Evolutionary conservation across 2,113 vertebrate species (phyloP).

Genomic region (Tachysurus vachellii): DNA sequence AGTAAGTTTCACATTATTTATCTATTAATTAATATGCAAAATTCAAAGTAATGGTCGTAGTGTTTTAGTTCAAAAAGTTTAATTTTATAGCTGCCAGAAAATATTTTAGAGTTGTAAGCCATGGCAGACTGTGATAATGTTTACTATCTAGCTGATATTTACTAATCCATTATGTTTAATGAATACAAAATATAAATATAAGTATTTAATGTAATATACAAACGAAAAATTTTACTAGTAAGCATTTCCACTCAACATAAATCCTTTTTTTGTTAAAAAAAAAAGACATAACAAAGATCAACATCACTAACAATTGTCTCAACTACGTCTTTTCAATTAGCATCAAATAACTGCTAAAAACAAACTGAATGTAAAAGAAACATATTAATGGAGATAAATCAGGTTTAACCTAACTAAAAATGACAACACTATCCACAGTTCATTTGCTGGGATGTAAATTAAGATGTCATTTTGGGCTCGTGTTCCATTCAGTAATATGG

Average conservation of each 20-base stretch:
- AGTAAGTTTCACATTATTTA: background rate
- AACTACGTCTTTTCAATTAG: too few species aligned
- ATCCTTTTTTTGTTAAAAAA: background rate
- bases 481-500: too few species aligned
- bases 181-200: background rate
- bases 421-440: too few species aligned
- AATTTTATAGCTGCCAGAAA: background rate
- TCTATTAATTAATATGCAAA: background rate
- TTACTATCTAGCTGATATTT: background rate
- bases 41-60: background rate
- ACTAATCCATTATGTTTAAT: background rate
- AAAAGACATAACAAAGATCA: background rate
- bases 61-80: background rate
- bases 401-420: too few species aligned
- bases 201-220: background rate
- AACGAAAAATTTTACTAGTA: background rate
- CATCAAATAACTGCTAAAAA: too few species aligned
- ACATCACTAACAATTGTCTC: background rate
- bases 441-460: too few species aligned
- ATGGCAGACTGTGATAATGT: background rate
- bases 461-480: background rate
- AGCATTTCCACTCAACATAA: background rate
- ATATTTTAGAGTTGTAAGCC: background rate
- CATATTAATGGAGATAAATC: too few species aligned
- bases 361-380: too few species aligned